Percentiles rank a stretch among this genome's conserved stretches.
phyloP scores from a whole-genome alignment of 1,140 invertebrate genomes.

The Formica selysi region DNA sequence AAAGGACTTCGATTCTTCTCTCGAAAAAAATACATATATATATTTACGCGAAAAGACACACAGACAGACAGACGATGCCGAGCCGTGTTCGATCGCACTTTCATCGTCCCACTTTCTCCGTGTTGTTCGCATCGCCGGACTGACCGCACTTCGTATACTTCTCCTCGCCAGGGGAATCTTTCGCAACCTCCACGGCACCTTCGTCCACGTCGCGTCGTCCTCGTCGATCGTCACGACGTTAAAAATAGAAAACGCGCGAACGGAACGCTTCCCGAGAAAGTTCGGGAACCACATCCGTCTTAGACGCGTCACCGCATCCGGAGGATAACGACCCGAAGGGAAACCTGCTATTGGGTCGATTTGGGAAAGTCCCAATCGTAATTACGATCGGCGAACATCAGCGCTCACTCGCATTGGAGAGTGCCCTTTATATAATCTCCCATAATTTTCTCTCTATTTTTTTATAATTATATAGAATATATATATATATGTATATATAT shows the following conservation, averaged over 20 bases:
- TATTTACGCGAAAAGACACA: not conserved
- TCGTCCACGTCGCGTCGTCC: not conserved
- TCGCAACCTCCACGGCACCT: not conserved
- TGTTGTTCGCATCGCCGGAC: slow-evolving; percentile 65
- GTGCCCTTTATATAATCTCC: not conserved
- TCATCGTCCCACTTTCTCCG: slow-evolving; percentile 86
- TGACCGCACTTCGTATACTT: slow-evolving; percentile 51
- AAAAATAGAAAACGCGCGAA: slow-evolving; percentile 23
- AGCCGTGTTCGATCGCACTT: slow-evolving; percentile 83
- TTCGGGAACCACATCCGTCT: slow-evolving; percentile 20
- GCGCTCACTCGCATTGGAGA: not conserved
- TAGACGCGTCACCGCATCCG: slow-evolving; percentile 6
- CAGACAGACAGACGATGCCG: slow-evolving; percentile 48
- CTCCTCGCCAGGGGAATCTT: slow-evolving; percentile 1
- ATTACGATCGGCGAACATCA: not conserved
- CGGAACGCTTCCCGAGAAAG: slow-evolving; percentile 43
- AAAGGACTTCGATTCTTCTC: slow-evolving; percentile 49
- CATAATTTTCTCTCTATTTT: slow-evolving; percentile 11
- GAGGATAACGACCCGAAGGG: slow-evolving; percentile 17
- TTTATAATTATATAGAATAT: too few relatives aligned
- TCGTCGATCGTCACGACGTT: not conserved
- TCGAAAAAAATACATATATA: not conserved
- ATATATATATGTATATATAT: too few relatives aligned
- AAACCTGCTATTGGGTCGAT: slow-evolving; percentile 6
- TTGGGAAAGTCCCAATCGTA: slow-evolving; percentile 45